These are phyloP conservation scores for Petrosia ficiformis DNA, from an alignment of 37 sponge, comb jelly and placozoan genomes.

Conservation along the genomic window DNA sequence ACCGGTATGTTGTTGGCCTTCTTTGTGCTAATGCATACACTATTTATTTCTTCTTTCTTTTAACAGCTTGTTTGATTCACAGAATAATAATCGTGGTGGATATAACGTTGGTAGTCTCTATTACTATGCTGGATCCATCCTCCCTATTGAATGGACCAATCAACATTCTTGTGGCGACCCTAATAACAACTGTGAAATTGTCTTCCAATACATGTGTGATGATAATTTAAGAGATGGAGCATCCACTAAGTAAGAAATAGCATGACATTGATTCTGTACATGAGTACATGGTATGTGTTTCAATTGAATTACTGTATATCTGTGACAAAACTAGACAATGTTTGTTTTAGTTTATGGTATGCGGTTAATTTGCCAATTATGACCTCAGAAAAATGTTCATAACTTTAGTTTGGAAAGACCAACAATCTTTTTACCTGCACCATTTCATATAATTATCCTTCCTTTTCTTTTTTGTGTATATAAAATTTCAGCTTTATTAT, in stretches of 20 bases:
- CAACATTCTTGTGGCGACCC: conserved; percentile 96
- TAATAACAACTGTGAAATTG: conserved; percentile 93
- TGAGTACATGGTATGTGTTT: no score
- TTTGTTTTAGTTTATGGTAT: no score
- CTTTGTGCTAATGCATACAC: neutral
- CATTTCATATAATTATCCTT: no score
- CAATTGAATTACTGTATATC: no score
- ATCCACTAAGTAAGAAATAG: conserved; percentile 65
- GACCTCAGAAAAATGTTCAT: no score
- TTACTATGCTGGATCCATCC: conserved; percentile 88
- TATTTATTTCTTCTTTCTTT: neutral
- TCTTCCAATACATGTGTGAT: conserved; percentile 97
- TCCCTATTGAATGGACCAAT: conserved; percentile 98
- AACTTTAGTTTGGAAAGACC: no score
- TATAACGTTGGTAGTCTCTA: conserved; percentile 96
- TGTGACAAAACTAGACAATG: no score
- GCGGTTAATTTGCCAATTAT: no score
- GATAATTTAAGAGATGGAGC: conserved; percentile 85
- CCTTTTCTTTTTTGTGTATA: no score
- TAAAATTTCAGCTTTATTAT: no score
- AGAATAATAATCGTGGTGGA: conserved; percentile 98
- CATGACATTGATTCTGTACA: no score
- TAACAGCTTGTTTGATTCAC: conserved; percentile 90
- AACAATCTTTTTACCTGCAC: no score
- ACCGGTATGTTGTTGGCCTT: conserved; percentile 54